These are phyloP conservation scores for Stenurella melanura DNA, from an alignment of 2,888 invertebrate species.

Conservation along the genomic window DNA sequence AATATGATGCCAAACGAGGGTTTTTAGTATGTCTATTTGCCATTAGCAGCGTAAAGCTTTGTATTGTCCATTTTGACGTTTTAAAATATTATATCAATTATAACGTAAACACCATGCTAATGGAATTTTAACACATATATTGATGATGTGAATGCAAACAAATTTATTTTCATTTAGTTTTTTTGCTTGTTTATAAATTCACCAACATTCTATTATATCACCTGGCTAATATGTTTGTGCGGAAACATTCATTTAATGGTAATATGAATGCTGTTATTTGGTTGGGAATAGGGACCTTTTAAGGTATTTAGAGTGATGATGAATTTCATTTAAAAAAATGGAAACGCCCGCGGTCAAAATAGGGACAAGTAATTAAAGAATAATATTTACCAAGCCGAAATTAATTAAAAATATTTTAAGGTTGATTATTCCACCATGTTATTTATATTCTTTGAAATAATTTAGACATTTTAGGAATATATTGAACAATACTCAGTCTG, in stretches of 20 bases:
- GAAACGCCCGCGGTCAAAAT: background rate
- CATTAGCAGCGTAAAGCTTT: slow-evolving; percentile 11
- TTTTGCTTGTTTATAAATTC: slow-evolving; percentile 9
- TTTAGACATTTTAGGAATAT: background rate
- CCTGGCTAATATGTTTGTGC: background rate
- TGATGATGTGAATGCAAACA: slow-evolving; percentile 14
- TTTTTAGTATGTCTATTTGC: slow-evolving; percentile 22
- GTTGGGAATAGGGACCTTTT: background rate
- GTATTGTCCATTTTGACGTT: slow-evolving; percentile 30
- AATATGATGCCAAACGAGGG: slow-evolving; percentile 19
- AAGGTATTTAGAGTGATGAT: background rate
- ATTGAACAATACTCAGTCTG: background rate
- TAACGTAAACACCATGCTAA: slow-evolving; percentile 18
- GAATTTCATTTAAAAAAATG: background rate
- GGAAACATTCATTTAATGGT: background rate
- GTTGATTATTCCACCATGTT: background rate
- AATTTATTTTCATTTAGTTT: slow-evolving; percentile 5
- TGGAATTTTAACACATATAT: slow-evolving; percentile 31
- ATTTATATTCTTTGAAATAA: slow-evolving; percentile 1
- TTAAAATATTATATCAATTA: slow-evolving; percentile 36
- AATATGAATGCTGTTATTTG: background rate
- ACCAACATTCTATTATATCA: slow-evolving; percentile 8
- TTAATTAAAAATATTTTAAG: slow-evolving; percentile 10
- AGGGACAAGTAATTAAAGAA: slow-evolving; percentile 11
- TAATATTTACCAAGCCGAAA: slow-evolving; percentile 13